A percentile compares a stretch with the other conserved stretches of the same genome.
Conservation (phyloP, 30 jellyfish, hydroid and myxozoan genomes). For the Pelagia noctiluca region DNA sequence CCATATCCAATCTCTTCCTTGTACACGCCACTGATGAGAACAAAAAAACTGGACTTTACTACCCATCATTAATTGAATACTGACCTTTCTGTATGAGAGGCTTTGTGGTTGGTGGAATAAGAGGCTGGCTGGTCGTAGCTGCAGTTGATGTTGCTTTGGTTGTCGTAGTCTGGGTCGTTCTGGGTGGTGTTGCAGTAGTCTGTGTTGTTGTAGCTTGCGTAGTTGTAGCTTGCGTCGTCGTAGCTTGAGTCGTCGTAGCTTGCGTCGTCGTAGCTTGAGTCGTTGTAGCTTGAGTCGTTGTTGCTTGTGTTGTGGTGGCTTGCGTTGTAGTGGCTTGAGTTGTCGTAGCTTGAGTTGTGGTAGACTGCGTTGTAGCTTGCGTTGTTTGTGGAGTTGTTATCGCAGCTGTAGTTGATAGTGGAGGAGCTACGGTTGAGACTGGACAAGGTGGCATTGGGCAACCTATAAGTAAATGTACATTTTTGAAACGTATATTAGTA, state of each 20-base stretch:
- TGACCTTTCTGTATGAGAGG: not conserved
- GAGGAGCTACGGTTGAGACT: constrained; percentile 12
- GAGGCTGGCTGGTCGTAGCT: constrained; percentile 32
- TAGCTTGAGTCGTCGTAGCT: constrained; percentile 34
- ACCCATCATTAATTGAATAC: no score
- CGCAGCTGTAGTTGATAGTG: constrained; percentile 11
- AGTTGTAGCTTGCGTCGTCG: constrained; percentile 47
- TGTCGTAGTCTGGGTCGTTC: constrained; percentile 35
- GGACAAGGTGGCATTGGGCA: constrained; percentile 57
- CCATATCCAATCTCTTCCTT: no score
- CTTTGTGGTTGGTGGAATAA: not conserved
- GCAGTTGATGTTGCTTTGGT: constrained; percentile 33
- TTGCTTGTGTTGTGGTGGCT: constrained; percentile 22
- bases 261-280: constrained; percentile 24
- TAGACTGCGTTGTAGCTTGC: constrained; percentile 42
- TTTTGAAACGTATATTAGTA: no score
- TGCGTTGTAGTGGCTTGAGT: constrained; percentile 56
- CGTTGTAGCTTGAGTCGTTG: constrained; percentile 40
- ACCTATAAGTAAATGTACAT: not conserved
- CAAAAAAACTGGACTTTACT: no score
- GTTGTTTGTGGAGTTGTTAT: constrained; percentile 49
- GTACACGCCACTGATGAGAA: no score
- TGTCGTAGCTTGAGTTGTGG: constrained; percentile 57
- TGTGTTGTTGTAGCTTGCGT: constrained; percentile 47
- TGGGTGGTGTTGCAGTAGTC: constrained; percentile 22